These are phyloP conservation scores for human DNA, from an alignment of 2,113 vertebrate species.

Conservation along the genomic window GRCh38 chr11:63702001-63702500, in stretches of 20 bases:
- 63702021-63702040: background rate
- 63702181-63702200: background rate
- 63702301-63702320: accelerated
- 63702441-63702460: too few relatives aligned
- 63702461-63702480: too few relatives aligned
- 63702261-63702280: background rate
- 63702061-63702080: background rate
- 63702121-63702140: slow-evolving; percentile 41
- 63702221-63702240: slow-evolving; percentile 14
- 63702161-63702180: slow-evolving; percentile 7
- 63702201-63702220: background rate
- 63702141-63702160: background rate
- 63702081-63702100: background rate
- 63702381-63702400: too few relatives aligned
- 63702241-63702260: background rate
- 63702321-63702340: too few relatives aligned
- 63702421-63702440: too few relatives aligned
- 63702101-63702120: slow-evolving; percentile 21
- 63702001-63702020: slow-evolving; percentile 34
- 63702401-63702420: too few relatives aligned
- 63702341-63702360: too few relatives aligned
- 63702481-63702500: too few relatives aligned
- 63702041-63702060: background rate
- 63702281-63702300: too few relatives aligned
- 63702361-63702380: too few relatives aligned